Percentiles rank a stretch among this genome's conserved stretches.
These are phyloP conservation scores for Aurelia aurita complex sp. Pacific DNA, from an alignment of 30 jellyfish, hydroid and myxozoan species.

Conservation along the genomic window DNA sequence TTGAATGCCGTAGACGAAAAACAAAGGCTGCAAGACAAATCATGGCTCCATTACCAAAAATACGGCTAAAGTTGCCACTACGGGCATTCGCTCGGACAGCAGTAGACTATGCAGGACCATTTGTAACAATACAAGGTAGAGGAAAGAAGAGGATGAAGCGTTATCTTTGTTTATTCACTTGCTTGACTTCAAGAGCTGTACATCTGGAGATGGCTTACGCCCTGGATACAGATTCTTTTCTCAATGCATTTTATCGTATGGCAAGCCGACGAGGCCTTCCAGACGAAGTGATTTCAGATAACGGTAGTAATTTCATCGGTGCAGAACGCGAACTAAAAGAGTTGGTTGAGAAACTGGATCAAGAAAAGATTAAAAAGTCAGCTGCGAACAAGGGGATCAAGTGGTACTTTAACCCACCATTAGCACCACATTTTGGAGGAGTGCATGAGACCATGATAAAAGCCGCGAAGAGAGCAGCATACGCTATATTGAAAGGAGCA, in stretches of 20 bases:
- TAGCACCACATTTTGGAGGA: conserved; percentile 62
- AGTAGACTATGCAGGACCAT: conserved; percentile 64
- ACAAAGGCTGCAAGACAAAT: conserved; percentile 32
- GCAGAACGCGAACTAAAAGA: too few species aligned
- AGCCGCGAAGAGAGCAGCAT: conserved; percentile 44
- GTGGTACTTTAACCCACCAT: conserved; percentile 70
- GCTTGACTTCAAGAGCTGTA: conserved; percentile 47
- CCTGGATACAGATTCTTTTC: conserved; percentile 53
- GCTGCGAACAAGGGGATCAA: too few species aligned
- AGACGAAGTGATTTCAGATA: background rate
- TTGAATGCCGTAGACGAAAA: conserved; percentile 12
- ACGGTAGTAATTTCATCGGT: too few species aligned
- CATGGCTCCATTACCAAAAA: conserved; percentile 62
- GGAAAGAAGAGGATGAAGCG: conserved; percentile 34
- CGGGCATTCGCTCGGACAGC: conserved; percentile 46
- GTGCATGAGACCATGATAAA: conserved; percentile 37
- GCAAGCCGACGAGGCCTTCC: conserved; percentile 51
- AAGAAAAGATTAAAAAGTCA: too few species aligned
- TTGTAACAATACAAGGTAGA: conserved; percentile 36
- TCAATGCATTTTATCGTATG: conserved; percentile 57
- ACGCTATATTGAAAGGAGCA: conserved; percentile 23
- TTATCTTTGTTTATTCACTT: conserved; percentile 28
- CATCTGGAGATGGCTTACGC: conserved; percentile 59
- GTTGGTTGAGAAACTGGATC: too few species aligned
- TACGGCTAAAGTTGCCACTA: conserved; percentile 22